Percentiles rank a stretch among this genome's conserved stretches.
Conservation (phyloP, 2,797 vertebrate genomes). For the Natrix natrix region DNA sequence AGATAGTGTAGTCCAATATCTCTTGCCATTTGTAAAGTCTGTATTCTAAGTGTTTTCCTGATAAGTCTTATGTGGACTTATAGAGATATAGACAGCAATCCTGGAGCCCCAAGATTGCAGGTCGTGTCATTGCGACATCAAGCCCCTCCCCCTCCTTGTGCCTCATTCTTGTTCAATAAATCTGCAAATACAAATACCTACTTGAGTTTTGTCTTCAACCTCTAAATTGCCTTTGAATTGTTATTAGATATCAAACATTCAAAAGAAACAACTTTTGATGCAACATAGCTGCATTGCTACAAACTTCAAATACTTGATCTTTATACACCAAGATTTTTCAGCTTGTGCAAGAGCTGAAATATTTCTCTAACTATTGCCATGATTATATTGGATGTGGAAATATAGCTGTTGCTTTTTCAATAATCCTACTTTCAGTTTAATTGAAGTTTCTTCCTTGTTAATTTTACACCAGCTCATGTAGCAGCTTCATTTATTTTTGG, state of each 20-base stretch:
- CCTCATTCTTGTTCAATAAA: constrained; percentile 4
- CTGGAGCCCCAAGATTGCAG: too few relatives aligned
- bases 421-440: not conserved
- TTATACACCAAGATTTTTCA: not conserved
- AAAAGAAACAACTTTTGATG: constrained; percentile 35
- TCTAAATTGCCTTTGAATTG: constrained; percentile 6
- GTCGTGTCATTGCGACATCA: too few relatives aligned
- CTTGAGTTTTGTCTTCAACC: constrained; percentile 2
- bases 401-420: not conserved
- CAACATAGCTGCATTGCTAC: constrained; percentile 18
- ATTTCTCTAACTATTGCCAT: constrained; percentile 3
- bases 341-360: not conserved
- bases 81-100: too few relatives aligned
- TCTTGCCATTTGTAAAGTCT: too few relatives aligned
- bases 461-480: not conserved
- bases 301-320: constrained; percentile 11
- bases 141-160: not conserved
- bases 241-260: constrained; percentile 1
- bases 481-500: not conserved
- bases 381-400: not conserved
- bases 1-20: too few relatives aligned
- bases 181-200: constrained; percentile 1
- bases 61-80: too few relatives aligned
- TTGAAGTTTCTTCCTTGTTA: not conserved
- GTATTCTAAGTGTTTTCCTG: too few relatives aligned